phyloP scores from a whole-genome alignment of 1,140 invertebrate species.

The Laodelphax striatellus region DNA sequence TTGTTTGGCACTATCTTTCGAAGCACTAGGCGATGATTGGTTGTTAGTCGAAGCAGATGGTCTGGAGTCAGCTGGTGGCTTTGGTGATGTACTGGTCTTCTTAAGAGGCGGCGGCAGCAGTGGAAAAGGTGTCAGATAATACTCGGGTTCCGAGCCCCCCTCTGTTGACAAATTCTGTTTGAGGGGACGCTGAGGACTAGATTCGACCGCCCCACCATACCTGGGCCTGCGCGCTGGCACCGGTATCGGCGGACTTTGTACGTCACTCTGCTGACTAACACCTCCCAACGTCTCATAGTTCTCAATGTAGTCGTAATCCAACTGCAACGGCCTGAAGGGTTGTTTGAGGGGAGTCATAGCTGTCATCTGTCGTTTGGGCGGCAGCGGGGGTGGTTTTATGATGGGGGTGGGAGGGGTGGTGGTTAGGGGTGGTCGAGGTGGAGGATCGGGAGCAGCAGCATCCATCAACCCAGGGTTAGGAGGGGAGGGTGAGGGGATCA shows the following conservation, averaged over 20 bases:
- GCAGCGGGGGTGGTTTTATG: slow-evolving; percentile 67
- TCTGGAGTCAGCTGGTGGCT: neutral
- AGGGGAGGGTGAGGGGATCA: slow-evolving; percentile 17
- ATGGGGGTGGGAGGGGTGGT: slow-evolving; percentile 32
- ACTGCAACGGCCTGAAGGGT: slow-evolving; percentile 50
- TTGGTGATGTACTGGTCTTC: slow-evolving; percentile 12
- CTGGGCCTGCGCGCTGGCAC: slow-evolving; percentile 46
- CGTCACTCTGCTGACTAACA: slow-evolving; percentile 24
- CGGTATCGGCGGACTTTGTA: slow-evolving; percentile 44
- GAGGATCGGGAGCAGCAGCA: slow-evolving; percentile 52
- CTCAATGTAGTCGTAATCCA: slow-evolving; percentile 48
- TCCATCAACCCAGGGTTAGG: slow-evolving; percentile 18
- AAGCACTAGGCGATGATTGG: no score
- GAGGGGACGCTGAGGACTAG: slow-evolving; percentile 30
- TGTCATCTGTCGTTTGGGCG: slow-evolving; percentile 59
- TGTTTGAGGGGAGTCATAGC: slow-evolving; percentile 35
- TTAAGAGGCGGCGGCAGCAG: slow-evolving; percentile 32
- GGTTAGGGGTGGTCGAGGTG: slow-evolving; percentile 46
- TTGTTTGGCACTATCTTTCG: slow-evolving; percentile 22
- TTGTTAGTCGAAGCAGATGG: neutral
- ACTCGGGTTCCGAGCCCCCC: slow-evolving; percentile 40
- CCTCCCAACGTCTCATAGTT: slow-evolving; percentile 34
- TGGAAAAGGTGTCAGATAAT: slow-evolving; percentile 39
- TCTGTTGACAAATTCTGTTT: slow-evolving; percentile 27
- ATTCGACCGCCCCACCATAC: slow-evolving; percentile 30